These are phyloP conservation scores for Patiria miniata DNA, from an alignment of 35 echinoderm and acorn worm genomes.

Conservation along the genomic window DNA sequence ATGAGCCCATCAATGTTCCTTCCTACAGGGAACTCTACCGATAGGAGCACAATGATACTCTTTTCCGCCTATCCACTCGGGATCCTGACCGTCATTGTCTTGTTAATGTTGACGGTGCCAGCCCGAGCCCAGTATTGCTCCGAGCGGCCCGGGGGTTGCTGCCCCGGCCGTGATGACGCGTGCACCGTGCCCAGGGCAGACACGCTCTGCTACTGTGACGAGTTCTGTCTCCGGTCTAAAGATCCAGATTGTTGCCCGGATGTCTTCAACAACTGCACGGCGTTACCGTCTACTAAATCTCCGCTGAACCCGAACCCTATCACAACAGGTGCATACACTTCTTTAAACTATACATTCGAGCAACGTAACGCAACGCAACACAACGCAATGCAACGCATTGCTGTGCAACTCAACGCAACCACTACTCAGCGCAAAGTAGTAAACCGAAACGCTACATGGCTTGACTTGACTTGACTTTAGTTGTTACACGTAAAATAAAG, in stretches of 20 bases:
- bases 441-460: too few species aligned
- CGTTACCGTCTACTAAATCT: background rate
- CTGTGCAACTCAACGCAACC: background rate
- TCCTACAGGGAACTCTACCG: too few species aligned
- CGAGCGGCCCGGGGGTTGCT: constrained; percentile 49
- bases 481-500: too few species aligned
- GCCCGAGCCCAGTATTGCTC: constrained; percentile 64
- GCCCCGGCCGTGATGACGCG: constrained; percentile 63
- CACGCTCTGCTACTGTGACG: constrained; percentile 81
- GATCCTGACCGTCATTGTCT: background rate
- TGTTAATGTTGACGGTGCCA: background rate
- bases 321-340: background rate
- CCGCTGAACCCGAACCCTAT: constrained; percentile 2
- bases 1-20: too few species aligned
- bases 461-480: too few species aligned
- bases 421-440: too few species aligned
- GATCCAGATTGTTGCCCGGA: constrained; percentile 71
- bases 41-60: background rate
- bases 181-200: constrained; percentile 45
- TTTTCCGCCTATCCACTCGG: background rate
- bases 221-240: constrained; percentile 56
- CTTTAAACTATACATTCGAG: background rate
- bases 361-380: background rate
- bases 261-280: constrained; percentile 47
- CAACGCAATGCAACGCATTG: background rate